Conservation (phyloP, 1,140 invertebrate genomes). For the Maconellicoccus hirsutus region DNA sequence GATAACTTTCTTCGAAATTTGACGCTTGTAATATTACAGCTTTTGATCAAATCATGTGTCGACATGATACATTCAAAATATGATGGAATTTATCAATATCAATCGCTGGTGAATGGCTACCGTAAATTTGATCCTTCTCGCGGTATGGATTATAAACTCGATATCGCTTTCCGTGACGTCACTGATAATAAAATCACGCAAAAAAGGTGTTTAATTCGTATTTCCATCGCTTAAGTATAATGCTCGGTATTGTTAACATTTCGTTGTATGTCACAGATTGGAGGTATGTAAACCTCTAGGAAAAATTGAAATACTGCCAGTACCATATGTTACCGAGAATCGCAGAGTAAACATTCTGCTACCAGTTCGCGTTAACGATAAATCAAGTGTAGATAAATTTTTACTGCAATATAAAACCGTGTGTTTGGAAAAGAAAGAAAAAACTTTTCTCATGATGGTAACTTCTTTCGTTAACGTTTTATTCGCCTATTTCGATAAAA, state of each 20-base stretch:
- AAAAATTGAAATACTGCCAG: constrained; percentile 68
- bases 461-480: constrained; percentile 29
- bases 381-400: constrained; percentile 46
- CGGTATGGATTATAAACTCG: constrained; percentile 78
- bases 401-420: constrained; percentile 53
- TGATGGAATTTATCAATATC: constrained; percentile 41
- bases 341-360: constrained; percentile 63
- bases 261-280: constrained; percentile 36
- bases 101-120: constrained; percentile 64
- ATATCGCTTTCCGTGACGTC: constrained; percentile 47
- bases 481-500: background rate
- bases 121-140: constrained; percentile 71
- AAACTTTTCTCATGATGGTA: constrained; percentile 60
- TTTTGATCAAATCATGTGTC: constrained; percentile 44
- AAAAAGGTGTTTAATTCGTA: constrained; percentile 33
- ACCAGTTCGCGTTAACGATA: constrained; percentile 43
- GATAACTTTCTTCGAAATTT: background rate
- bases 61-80: constrained; percentile 45
- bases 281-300: constrained; percentile 67
- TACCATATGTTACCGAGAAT: constrained; percentile 86
- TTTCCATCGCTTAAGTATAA: background rate
- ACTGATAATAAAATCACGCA: constrained; percentile 32
- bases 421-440: constrained; percentile 63
- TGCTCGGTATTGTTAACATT: background rate
- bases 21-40: constrained; percentile 25